These are phyloP conservation scores for Neotoxoptera formosana DNA, from an alignment of 1,140 invertebrate species.

Conservation along the genomic window DNA sequence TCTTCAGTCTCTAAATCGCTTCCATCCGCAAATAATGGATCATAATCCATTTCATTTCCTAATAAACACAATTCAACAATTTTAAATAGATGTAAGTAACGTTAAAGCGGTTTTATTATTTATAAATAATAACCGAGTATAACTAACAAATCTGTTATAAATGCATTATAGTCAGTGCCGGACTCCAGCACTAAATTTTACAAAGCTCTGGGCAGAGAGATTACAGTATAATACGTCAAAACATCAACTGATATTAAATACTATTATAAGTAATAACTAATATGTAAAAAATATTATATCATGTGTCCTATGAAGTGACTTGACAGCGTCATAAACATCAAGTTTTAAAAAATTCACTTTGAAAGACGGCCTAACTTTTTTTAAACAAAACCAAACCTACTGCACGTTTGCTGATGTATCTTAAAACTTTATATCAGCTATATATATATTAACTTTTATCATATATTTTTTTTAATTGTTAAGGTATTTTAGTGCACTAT, in stretches of 20 bases:
- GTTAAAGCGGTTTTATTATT: background rate
- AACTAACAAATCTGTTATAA: background rate
- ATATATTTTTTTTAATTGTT: too few species aligned
- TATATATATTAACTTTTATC: too few species aligned
- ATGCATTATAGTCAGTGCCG: background rate
- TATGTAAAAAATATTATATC: background rate
- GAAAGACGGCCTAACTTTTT: too few species aligned
- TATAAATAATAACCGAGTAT: background rate
- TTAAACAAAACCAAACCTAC: too few species aligned
- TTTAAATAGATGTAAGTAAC: background rate
- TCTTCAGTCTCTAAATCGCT: conserved; percentile 56
- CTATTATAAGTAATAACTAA: background rate
- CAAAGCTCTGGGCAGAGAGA: background rate
- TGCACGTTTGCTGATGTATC: too few species aligned
- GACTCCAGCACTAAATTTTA: background rate
- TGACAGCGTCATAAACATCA: too few species aligned
- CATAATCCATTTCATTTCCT: conserved; percentile 56
- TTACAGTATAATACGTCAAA: background rate
- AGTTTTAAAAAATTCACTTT: too few species aligned
- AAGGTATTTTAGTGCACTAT: too few species aligned
- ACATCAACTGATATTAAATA: background rate
- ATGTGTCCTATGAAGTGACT: too few species aligned
- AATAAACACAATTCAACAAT: background rate
- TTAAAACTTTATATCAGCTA: too few species aligned
- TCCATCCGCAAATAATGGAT: conserved; percentile 53